phyloP scores from a whole-genome alignment of 2,888 invertebrate species.

The Digitonthophagus gazella region DNA sequence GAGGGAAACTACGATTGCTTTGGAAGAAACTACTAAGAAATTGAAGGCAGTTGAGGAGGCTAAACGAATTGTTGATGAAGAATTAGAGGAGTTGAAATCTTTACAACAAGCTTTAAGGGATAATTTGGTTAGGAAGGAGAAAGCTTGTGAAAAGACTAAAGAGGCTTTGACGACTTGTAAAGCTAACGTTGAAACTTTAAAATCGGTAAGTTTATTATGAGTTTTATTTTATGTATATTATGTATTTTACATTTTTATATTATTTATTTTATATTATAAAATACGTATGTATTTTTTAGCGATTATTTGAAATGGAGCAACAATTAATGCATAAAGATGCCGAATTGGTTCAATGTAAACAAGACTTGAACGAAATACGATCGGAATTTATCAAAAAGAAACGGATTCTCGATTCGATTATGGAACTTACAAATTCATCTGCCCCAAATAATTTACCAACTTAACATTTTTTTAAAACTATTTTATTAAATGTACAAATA shows the following conservation, averaged over 20 bases:
- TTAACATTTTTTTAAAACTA: no score
- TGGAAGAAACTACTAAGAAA: conserved; percentile 32
- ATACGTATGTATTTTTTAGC: background rate
- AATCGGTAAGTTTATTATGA: conserved; percentile 38
- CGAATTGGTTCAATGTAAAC: background rate
- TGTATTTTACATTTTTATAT: no score
- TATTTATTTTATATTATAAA: background rate
- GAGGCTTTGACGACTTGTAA: conserved; percentile 39
- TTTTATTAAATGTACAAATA: no score
- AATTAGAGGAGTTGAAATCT: background rate
- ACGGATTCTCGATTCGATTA: background rate
- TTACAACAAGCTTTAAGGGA: conserved; percentile 37
- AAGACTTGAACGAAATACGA: background rate
- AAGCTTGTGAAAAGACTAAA: conserved; percentile 42
- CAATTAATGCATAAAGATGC: background rate
- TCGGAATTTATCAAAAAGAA: background rate
- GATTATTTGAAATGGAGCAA: background rate
- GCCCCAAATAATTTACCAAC: no score
- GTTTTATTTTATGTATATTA: no score
- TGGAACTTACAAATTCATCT: background rate
- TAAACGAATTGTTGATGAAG: conserved; percentile 23
- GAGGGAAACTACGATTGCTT: conserved; percentile 33
- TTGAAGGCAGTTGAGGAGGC: conserved; percentile 37
- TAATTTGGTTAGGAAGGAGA: conserved; percentile 42
- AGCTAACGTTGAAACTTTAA: conserved; percentile 38